Base-by-base conservation (phyloP, 2,797 vertebrate genomes). In the Aphelocoma californica region DNA sequence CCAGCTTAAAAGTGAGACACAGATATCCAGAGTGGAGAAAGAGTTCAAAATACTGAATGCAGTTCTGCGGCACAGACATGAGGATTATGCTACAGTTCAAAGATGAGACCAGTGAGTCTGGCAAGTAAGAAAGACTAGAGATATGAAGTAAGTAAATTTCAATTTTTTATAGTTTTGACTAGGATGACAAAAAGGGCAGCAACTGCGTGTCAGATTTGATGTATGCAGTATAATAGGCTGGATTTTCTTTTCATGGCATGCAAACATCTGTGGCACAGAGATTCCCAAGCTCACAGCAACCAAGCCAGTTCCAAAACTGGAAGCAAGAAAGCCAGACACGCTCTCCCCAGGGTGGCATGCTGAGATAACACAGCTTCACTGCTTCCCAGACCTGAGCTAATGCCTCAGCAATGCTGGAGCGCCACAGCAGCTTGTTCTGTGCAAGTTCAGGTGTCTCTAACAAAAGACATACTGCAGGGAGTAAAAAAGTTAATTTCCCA, bases 251-350 rank as follows among this genome's bases (percentile, higher is more conserved):
- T 90, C 87, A 56, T 91, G 87, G 47, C 29, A 66, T 56, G 81
- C 8, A 5, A 94, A 96, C 94, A 97, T 97, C 95, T 97, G 96
- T 88, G 92, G 66, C 71, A 92, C 95, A 97, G 94, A 96, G 92
- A 93, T 92, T 95, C 88, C 45, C 74, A 80, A 92, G 60, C 70
- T 88, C 44, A 2, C 86, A 94, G 77, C 36, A 84, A 70, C 58
- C 25, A 75, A 75, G 40, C 44, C 36, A 25, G 18, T 73, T 93
- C 90, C 90, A 93, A 90, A 92, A 79, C 73, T 90, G 47, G 56
- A 97, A 88, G 74, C 86, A 77, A 69, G 62, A 90, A 92, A 95
- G 73, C 70, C 95, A 96, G 95, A 95, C 58, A 3, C 10, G 1
- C 66, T 92, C 90, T 97, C 92, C 93, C 94, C 86, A 60, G 92